These are phyloP conservation scores for Chelidonichthys spinosus DNA, from an alignment of 2,797 vertebrate species.

Conservation along the genomic window DNA sequence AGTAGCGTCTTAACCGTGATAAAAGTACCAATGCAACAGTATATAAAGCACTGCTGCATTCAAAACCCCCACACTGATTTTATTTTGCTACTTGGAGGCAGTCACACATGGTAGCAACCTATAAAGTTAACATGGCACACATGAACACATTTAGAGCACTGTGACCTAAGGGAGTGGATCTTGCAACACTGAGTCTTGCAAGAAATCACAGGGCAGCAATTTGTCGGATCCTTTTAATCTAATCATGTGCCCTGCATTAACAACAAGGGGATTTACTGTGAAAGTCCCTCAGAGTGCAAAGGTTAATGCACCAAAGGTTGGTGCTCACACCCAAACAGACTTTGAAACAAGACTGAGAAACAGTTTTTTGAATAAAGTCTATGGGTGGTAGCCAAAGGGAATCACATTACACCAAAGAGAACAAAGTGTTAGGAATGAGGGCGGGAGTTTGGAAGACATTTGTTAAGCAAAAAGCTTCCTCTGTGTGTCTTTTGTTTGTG, in stretches of 20 bases:
- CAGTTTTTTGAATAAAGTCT: neutral
- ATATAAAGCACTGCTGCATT: neutral
- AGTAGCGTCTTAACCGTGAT: too few species aligned
- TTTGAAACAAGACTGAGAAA: neutral
- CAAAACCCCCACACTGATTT: neutral
- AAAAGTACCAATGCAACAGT: neutral
- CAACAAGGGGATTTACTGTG: constrained; percentile 17
- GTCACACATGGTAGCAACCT: neutral
- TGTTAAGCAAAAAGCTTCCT: neutral
- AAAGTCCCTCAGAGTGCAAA: neutral
- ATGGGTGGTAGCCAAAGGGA: neutral
- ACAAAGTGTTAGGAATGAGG: neutral
- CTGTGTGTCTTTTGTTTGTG: constrained; percentile 20
- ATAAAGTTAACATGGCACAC: too few species aligned
- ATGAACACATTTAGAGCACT: neutral
- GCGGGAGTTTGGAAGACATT: neutral
- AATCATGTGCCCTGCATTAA: constrained; percentile 13
- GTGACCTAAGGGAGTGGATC: neutral
- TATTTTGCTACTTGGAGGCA: neutral
- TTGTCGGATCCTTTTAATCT: constrained; percentile 14
- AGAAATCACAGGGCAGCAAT: neutral
- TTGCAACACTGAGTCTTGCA: constrained; percentile 1
- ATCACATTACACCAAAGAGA: neutral
- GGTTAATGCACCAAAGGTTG: neutral
- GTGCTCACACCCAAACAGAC: neutral